These are phyloP conservation scores for Leptoclinus maculatus DNA, from an alignment of 2,797 vertebrate species.

Conservation along the genomic window DNA sequence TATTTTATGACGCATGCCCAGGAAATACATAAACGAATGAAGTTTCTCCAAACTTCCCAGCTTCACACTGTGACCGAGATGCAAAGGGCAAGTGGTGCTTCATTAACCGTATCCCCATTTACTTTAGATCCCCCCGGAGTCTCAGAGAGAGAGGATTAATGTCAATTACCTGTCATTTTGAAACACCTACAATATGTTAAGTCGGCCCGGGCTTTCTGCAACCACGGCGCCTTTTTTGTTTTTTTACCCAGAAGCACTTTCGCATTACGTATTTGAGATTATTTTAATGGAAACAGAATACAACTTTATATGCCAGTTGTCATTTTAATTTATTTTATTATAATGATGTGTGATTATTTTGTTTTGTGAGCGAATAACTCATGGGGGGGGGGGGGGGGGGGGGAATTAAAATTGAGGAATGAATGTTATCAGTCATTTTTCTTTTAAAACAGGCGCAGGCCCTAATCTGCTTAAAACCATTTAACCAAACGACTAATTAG, in stretches of 20 bases:
- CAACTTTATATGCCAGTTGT: fast-evolving
- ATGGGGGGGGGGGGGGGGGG: too few species aligned
- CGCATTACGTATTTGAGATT: not conserved
- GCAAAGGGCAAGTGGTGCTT: constrained; percentile 82
- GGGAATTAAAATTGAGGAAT: not conserved
- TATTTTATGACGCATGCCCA: constrained; percentile 31
- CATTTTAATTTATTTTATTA: not conserved
- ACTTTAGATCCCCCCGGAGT: constrained; percentile 73
- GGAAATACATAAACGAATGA: constrained; percentile 52
- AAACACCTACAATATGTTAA: constrained; percentile 66
- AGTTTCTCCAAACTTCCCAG: constrained; percentile 72
- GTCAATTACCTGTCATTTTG: constrained; percentile 81
- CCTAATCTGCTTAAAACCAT: constrained; percentile 29
- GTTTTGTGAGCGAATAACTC: not conserved
- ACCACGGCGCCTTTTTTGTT: not conserved
- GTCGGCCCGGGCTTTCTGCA: constrained; percentile 7
- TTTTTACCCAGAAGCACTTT: not conserved
- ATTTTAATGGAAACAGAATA: not conserved
- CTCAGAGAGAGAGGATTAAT: constrained; percentile 79
- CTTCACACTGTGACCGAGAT: constrained; percentile 76
- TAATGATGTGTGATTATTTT: not conserved
- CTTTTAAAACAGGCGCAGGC: not conserved
- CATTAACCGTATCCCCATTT: constrained; percentile 80
- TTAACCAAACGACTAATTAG: constrained; percentile 41
- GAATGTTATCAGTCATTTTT: not conserved